Evolutionary conservation across 2,113 vertebrate species (phyloP).

Genomic region (Cyphomyrus discorhynchus): DNA sequence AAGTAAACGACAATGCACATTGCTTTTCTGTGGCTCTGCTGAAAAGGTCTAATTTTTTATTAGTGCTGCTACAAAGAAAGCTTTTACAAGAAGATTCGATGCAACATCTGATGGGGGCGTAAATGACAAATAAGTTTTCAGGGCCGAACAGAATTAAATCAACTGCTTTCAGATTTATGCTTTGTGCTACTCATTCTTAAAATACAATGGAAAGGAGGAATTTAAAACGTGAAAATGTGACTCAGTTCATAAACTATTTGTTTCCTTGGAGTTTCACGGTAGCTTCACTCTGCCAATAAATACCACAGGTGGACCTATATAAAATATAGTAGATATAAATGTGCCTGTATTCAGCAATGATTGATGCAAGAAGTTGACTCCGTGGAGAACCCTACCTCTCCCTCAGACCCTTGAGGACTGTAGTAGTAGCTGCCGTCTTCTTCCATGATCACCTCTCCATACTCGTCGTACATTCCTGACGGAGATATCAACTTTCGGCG

Average conservation of each 20-base stretch:
- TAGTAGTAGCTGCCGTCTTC: slow-evolving; percentile 83
- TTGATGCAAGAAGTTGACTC: background rate
- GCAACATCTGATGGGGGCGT: background rate
- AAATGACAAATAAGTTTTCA: background rate
- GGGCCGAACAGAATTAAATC: background rate
- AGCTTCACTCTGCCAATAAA: background rate
- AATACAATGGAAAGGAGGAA: background rate
- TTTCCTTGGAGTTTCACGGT: background rate
- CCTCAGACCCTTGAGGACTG: slow-evolving; percentile 78
- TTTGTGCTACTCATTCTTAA: background rate
- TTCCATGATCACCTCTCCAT: slow-evolving; percentile 87
- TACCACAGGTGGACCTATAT: background rate
- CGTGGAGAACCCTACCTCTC: slow-evolving; percentile 65
- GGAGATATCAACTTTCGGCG: slow-evolving; percentile 87
- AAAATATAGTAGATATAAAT: background rate
- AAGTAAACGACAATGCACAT: background rate
- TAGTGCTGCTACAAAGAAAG: background rate
- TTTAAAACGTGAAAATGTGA: background rate
- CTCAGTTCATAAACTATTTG: background rate
- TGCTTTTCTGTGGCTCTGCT: background rate
- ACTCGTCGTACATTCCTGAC: slow-evolving; percentile 82
- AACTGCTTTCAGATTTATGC: background rate
- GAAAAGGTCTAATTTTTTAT: background rate
- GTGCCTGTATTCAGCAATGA: background rate
- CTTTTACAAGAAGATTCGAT: background rate